Evolutionary conservation across 2,797 vertebrate species (phyloP).

Genomic region (Eidolon dupreanum): DNA sequence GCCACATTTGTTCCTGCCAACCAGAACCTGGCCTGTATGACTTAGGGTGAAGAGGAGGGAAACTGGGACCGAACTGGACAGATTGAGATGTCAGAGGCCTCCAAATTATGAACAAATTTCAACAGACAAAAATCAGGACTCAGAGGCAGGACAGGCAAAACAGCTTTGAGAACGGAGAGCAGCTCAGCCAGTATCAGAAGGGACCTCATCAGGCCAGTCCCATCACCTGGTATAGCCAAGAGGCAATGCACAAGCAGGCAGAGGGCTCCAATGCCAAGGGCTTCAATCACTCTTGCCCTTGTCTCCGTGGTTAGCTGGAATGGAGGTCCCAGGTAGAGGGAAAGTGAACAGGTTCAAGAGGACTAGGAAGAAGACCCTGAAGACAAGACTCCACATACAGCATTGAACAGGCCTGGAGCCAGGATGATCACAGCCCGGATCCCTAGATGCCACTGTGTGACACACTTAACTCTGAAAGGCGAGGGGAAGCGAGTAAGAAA

Average conservation of each 20-base stretch:
- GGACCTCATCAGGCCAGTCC: neutral
- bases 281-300: neutral
- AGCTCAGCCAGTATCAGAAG: neutral
- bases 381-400: neutral
- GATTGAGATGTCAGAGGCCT: neutral
- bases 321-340: neutral
- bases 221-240: neutral
- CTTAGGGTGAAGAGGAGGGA: too few species aligned
- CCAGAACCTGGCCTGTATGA: neutral
- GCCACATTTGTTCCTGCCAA: neutral
- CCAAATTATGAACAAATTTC: neutral
- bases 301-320: neutral
- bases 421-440: neutral
- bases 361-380: neutral
- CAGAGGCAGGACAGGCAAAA: neutral
- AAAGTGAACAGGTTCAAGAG: neutral
- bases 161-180: neutral
- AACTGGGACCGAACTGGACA: too few species aligned
- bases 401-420: neutral
- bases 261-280: neutral
- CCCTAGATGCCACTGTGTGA: neutral
- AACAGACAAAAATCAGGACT: neutral
- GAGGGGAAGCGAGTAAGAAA: neutral
- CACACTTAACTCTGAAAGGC: neutral
- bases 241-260: neutral